Evolutionary conservation across 1,140 invertebrate genomes (phyloP), one percentile per base, ranked within the genome.

Genomic region (Campoletis sonorensis): DNA sequence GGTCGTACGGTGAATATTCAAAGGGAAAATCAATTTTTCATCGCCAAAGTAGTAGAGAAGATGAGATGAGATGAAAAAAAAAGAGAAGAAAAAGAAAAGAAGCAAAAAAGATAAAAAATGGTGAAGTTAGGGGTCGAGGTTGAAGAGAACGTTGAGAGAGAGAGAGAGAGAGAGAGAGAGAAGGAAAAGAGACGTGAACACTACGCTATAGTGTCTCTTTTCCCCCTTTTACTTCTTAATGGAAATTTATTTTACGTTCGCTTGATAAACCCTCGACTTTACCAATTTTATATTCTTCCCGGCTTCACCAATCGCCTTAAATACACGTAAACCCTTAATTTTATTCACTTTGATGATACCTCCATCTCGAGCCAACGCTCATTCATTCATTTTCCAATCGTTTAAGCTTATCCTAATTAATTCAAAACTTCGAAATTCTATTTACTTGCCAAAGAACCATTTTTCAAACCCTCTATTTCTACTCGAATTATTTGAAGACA

Each of bases 11-110:
- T 70, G 30, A 70, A 70, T 70, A 70, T 70, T 70, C 27, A 70
- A 33, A 70, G 67, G 67, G 18, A 33, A 70, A 70, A 70, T 70
- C 67, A 70, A 75, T 80, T 49, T 73, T 79, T 82, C 51, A 67
- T 73, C 27, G 54, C 40, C 45, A 73, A 80, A 37, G 58, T 61
- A 70, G 78, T 18, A 37, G 61, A 67, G 26, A 67, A 11, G 61
- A 27, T 67, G 61, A 67, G 61, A 67, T 67, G 61, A 67, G 61
- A 27, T 23, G 79, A 27, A 30, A 72, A 67, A 58, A 49, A 45
- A 68, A 26, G 16, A n/a, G 49, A 18, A 30, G 49, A 79, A 27
- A 68, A 37, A 61, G 58, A 68, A 30, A 21, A 79, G 16, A 67
- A n/a, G n/a, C n/a, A n/a, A n/a, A n/a, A n/a, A n/a, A n/a, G n/a